Evolutionary conservation across 2,797 vertebrate genomes (phyloP).

Genomic region (Thripadectes ignobilis): DNA sequence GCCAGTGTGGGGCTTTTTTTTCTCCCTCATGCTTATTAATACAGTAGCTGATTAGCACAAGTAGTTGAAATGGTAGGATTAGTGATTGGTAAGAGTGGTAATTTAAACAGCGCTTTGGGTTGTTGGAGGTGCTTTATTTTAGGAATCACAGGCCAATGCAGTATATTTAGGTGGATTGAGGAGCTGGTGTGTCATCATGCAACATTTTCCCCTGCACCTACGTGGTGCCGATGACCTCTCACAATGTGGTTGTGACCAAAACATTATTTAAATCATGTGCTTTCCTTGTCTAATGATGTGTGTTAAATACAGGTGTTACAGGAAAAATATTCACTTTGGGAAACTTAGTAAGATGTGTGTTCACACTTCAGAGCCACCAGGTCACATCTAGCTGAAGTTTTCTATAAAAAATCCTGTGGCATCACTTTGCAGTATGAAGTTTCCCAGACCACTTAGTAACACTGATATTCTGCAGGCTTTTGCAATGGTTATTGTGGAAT

Average conservation of each 20-base stretch:
- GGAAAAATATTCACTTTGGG: neutral
- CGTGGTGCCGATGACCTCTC: neutral
- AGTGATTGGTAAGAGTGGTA: neutral
- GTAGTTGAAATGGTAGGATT: constrained; percentile 44
- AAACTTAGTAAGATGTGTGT: neutral
- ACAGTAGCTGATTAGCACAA: constrained; percentile 51
- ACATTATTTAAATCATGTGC: neutral
- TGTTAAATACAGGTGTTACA: neutral
- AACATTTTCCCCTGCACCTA: neutral
- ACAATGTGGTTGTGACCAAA: neutral
- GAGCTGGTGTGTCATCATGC: neutral
- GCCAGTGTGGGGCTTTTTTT: neutral
- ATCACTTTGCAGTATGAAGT: neutral
- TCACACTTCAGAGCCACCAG: neutral
- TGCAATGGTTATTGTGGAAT: neutral
- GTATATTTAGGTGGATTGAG: neutral
- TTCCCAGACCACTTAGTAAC: neutral
- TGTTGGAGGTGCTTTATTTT: neutral
- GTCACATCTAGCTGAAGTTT: neutral
- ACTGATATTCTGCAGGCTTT: neutral
- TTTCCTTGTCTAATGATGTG: neutral
- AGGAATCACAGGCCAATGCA: neutral
- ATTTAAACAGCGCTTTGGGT: neutral
- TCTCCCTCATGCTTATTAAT: constrained; percentile 37
- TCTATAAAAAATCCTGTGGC: neutral